Evolutionary conservation across 2,113 vertebrate genomes (phyloP), one percentile per base, ranked within the genome.

Genomic region (Lates calcarifer): DNA sequence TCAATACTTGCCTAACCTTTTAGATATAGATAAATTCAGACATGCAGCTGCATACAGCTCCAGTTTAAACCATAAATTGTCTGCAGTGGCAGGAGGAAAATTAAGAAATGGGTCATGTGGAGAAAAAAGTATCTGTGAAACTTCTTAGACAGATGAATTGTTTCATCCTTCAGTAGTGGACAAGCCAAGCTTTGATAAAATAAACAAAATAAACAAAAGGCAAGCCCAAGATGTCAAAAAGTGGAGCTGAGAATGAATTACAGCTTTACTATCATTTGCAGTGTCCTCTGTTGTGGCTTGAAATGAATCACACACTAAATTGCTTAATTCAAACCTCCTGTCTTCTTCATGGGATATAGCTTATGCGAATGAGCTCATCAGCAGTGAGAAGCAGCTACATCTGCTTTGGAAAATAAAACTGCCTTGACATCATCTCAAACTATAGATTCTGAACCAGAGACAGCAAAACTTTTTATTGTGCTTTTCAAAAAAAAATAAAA

Each of bases 301-400:
- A 82, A 70, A 79, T 71, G 37, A 87, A 89, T 82, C 74, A 55
- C 74, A 67, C 60, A 60, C 51, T 45, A 63, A 55, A 49, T 41
- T 39, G 39, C 77, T 86, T 91, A 85, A 93, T 91, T 92, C 69
- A 87, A 91, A 91, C 86, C 88, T 73, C 41, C 60, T 92, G 91
- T 65, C 64, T 49, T 70, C 58, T 88, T 87, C 79, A 62, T 84
- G 82, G 73, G 74, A 28, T 71, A 35, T 33, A 74, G 69, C 37
- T 73, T 56, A 74, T 80, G 49, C 37, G 77, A 62, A 82, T 92
- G 85, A 92, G 86, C 72, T 90, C 86, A 90, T 90, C 71, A 49
- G 60, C 65, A 60, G 47, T 6, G 45, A 61, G 24, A 73, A 53
- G 63, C 66, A 65, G 74, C 75, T 83, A 67, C 73, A 78, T 85